Conservation (phyloP, 2,888 invertebrate genomes). For the Apamea monoglypha region DNA sequence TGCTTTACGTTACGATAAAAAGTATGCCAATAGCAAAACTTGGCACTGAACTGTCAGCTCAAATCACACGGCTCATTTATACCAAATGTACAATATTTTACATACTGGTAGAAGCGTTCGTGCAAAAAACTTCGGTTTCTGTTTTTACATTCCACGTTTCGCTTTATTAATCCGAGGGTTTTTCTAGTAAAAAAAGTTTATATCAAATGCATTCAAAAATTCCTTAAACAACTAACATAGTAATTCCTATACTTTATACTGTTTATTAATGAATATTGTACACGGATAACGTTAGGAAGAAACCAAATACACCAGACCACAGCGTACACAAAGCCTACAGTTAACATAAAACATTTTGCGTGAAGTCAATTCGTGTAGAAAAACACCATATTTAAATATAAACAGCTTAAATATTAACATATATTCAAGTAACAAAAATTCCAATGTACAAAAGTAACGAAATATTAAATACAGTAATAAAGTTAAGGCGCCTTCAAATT, state of each 20-base stretch:
- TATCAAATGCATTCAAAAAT: slow-evolving; percentile 91
- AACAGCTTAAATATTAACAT: slow-evolving; percentile 89
- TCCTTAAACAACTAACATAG: slow-evolving; percentile 90
- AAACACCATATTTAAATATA: slow-evolving; percentile 87
- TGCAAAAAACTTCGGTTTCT: slow-evolving; percentile 87
- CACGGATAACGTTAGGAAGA: slow-evolving; percentile 86
- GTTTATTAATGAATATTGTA: slow-evolving; percentile 86
- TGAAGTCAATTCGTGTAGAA: slow-evolving; percentile 86
- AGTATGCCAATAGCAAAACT: slow-evolving; percentile 89
- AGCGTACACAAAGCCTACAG: slow-evolving; percentile 87
- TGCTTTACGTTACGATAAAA: slow-evolving; percentile 80
- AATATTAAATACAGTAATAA: slow-evolving; percentile 86
- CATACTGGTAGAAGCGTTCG: slow-evolving; percentile 88
- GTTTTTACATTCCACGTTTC: slow-evolving; percentile 87
- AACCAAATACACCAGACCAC: slow-evolving; percentile 87
- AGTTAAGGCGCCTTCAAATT: too few species aligned
- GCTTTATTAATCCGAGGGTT: slow-evolving; percentile 84
- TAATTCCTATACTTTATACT: slow-evolving; percentile 84
- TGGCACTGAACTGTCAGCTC: slow-evolving; percentile 88
- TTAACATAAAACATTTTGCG: slow-evolving; percentile 85
- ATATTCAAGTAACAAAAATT: slow-evolving; percentile 88
- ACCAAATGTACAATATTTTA: slow-evolving; percentile 91
- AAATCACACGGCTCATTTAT: slow-evolving; percentile 89
- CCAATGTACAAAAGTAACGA: slow-evolving; percentile 90
- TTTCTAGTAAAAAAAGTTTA: slow-evolving; percentile 90